A percentile compares a stretch with the other conserved stretches of the same genome.
Evolutionary conservation across 2,888 invertebrate genomes (phyloP).

Genomic region (Lithosia quadra): DNA sequence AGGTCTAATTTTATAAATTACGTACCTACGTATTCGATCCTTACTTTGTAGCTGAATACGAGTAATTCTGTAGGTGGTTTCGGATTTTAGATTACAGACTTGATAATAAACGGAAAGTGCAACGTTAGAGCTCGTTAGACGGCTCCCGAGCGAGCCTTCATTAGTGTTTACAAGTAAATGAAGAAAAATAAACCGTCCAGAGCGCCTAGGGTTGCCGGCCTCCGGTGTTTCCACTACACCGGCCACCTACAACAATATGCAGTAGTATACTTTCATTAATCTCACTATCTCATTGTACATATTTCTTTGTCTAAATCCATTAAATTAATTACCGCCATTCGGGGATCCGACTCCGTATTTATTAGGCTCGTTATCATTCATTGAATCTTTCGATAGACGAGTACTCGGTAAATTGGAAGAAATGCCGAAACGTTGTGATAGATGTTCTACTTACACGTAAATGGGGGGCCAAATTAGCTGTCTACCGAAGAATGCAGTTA

Average conservation of each 20-base stretch:
- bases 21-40: neutral
- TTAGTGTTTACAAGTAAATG: conserved; percentile 75
- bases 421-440: conserved; percentile 76
- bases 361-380: conserved; percentile 87
- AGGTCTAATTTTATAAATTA: neutral
- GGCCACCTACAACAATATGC: conserved; percentile 64
- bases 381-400: conserved; percentile 83
- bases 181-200: conserved; percentile 69
- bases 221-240: conserved; percentile 23
- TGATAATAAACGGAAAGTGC: conserved; percentile 75
- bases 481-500: conserved; percentile 82
- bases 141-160: conserved; percentile 68
- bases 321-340: conserved; percentile 86
- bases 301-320: conserved; percentile 87
- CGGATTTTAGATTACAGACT: conserved; percentile 67
- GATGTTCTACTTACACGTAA: conserved; percentile 83
- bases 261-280: conserved; percentile 73
- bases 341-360: conserved; percentile 84
- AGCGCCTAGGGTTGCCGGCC: conserved; percentile 45
- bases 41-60: conserved; percentile 10
- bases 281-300: conserved; percentile 85
- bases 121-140: conserved; percentile 77
- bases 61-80: conserved; percentile 27
- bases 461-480: conserved; percentile 83
- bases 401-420: conserved; percentile 78